Base-by-base conservation (phyloP, 2,797 vertebrate genomes). In the Platyrinchus mystaceus region DNA sequence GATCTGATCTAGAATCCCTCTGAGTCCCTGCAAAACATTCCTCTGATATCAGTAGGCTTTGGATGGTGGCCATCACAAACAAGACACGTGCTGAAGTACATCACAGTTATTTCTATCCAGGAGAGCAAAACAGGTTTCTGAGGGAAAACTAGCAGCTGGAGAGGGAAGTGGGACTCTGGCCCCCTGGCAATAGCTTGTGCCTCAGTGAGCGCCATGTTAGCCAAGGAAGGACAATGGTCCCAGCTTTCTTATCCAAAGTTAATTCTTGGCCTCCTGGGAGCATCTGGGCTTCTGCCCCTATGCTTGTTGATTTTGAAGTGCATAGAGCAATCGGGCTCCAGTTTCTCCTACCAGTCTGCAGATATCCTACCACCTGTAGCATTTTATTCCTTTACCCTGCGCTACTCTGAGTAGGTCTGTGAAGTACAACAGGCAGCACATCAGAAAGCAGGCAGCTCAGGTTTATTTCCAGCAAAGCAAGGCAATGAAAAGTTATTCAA, bases 81-180 rank as follows among this genome's bases (percentile, higher is more conserved):
- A 95, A 84, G 68, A 83, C 68, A 77, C 1, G 0, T 77, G 68
- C 49, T 94, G 68, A 50, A 90, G 78, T 87, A 77, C 84, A 89
- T 87, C 91, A 89, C 84, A 95, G 94, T 95, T 96, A 89, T 94
- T 95, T 94, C 91, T 95, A 75, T 80, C 77, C 78, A 91, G 89
- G 89, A 94, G 94, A 93, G 87, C 36, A 91, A 91, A 93, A 55
- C 71, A 78, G 69, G 62, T 89, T 93, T 95, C 94, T 66, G 67
- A 71, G 89, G 89, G 79, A 71, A 89, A 85, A 75, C 12, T 1
- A 81, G 49, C 70, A 90, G 90, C 80, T 85, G 69, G 84, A 91
- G 76, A 89, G 85, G 71, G 73, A 92, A 91, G 39, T 30, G 37
- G 20, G 64, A 52, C 18, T n/a, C 78, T 4, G 10, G 26, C 68